Percentiles rank a stretch among this genome's conserved stretches.
phyloP scores from a whole-genome alignment of 2,113 vertebrate genomes.

The Gulo gulo region DNA sequence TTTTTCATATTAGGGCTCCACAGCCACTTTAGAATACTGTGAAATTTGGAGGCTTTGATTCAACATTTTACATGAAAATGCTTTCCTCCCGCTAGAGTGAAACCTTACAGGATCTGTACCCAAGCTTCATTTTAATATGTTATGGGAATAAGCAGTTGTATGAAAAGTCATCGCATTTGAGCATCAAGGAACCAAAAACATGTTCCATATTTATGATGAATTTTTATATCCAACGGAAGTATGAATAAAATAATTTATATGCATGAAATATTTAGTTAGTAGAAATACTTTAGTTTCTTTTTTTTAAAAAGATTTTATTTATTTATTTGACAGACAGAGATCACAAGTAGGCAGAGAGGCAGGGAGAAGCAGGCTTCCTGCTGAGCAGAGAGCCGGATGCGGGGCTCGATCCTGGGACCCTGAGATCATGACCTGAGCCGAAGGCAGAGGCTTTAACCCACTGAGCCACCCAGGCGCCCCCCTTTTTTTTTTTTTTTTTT shows the following conservation, averaged over 20 bases:
- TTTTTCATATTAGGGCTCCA: neutral
- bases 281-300: neutral
- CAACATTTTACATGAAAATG: neutral
- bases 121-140: neutral
- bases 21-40: neutral
- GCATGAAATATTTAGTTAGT: neutral
- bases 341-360: too few species aligned
- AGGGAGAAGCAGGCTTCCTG: too few species aligned
- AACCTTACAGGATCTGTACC: neutral
- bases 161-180: conserved; percentile 12
- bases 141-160: neutral
- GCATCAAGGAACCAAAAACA: neutral
- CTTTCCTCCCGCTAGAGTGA: neutral
- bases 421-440: too few species aligned
- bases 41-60: neutral
- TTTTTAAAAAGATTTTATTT: neutral
- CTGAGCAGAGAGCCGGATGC: too few species aligned
- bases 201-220: neutral
- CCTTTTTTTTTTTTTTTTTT: too few species aligned
- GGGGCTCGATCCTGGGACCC: too few species aligned
- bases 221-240: neutral
- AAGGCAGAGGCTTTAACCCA: too few species aligned
- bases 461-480: too few species aligned
- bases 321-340: too few species aligned
- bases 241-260: neutral